A percentile compares a stretch with the other conserved stretches of the same genome.
Evolutionary conservation across 2,888 invertebrate species (phyloP).

Genomic region (Scrobipalpa costella): DNA sequence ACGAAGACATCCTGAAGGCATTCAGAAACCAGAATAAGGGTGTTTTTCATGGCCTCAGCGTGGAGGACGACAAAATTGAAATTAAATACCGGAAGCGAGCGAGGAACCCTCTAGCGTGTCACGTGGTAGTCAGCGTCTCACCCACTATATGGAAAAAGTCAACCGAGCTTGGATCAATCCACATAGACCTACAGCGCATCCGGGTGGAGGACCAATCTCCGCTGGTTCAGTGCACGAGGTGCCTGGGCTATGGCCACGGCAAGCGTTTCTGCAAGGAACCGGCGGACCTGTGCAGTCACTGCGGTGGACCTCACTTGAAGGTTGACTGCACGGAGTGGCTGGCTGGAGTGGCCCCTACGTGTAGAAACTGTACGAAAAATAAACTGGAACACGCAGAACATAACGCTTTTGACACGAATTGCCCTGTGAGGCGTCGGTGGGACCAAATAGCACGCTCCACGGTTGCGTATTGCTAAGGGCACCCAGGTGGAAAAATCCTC

Average conservation of each 20-base stretch:
- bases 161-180: background rate
- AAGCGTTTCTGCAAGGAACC: constrained; percentile 9
- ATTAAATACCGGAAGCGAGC: background rate
- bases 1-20: background rate
- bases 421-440: constrained; percentile 27
- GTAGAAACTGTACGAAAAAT: constrained; percentile 29
- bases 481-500: background rate
- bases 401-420: constrained; percentile 29
- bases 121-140: background rate
- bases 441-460: constrained; percentile 28
- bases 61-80: background rate
- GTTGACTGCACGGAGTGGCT: background rate
- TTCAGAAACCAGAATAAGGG: background rate
- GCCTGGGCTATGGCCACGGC: constrained; percentile 19
- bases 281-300: constrained; percentile 18
- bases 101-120: background rate
- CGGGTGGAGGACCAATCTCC: constrained; percentile 5
- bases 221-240: constrained; percentile 11
- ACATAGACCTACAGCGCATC: background rate
- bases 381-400: constrained; percentile 15
- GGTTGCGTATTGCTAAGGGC: constrained; percentile 32
- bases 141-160: background rate
- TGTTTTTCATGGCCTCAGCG: background rate
- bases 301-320: constrained; percentile 1
- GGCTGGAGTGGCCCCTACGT: constrained; percentile 4